Evolutionary conservation across 2,113 vertebrate species (phyloP), one percentile per base, ranked within the genome.

Genomic region (Gallinago media): DNA sequence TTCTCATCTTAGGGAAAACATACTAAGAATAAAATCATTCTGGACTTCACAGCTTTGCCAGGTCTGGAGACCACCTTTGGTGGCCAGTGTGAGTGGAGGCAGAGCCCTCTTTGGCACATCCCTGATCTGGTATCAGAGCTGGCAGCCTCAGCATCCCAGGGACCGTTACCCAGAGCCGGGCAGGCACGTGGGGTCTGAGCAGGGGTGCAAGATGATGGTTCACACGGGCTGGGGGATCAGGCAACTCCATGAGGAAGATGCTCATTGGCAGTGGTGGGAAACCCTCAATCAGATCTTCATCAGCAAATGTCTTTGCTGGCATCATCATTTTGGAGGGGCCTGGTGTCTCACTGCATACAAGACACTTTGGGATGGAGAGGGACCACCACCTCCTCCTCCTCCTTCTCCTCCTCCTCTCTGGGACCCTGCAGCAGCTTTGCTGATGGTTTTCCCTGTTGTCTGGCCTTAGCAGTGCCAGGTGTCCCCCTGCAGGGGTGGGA

Each of bases 181-280:
- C 0, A 0, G 29, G 46, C 50, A 49, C 0, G 1, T 1, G 7
- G 40, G 6, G 16, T 17, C 66, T 71, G 46, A 25, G 38, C 12
- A 32, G n/a, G 56, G 15, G 2, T 20, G 40, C 1, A 1, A 52
- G 17, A 10, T 2, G 4, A 6, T 47, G 27, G 9, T 8, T 73
- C 26, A n/a, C 27, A 11, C 2, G 7, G 65, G 22, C 52, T 58
- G 52, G 3, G 14, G 17, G 3, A 47, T 62, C 47, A 3, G 7
- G 21, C 0, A 0, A 19, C 36, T 74, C 32, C 29, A 6, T 4
- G 1, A 5, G 74, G 32, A 81, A 25, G 0, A 0, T 32, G 12
- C 19, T 66, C 5, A 19, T 85, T 6, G 4, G 16, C 3, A n/a
- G 23, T 2, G 2, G 3, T 26, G 32, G 16, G 61, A 42, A n/a